Evolutionary conservation across 1,140 invertebrate species (phyloP).

Genomic region (Papilio helenus): DNA sequence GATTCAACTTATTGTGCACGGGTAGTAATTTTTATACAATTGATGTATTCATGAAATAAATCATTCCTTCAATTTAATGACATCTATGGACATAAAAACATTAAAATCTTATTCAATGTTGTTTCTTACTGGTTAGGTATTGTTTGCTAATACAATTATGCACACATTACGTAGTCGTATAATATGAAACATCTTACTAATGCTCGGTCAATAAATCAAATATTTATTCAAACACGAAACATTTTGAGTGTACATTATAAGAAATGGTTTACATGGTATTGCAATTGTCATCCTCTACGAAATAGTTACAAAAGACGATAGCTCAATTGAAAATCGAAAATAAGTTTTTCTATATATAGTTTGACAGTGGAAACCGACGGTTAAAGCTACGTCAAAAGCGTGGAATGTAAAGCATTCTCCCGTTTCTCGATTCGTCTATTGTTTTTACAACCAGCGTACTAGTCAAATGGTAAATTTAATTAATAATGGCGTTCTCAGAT

Average conservation of each 20-base stretch:
- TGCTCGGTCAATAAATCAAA: background rate
- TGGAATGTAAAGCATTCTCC: background rate
- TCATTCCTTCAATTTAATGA: background rate
- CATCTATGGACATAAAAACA: background rate
- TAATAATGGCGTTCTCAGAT: background rate
- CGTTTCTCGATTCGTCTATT: no score
- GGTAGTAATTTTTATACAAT: background rate
- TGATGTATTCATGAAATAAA: background rate
- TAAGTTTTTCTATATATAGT: background rate
- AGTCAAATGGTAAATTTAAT: background rate
- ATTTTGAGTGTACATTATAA: background rate
- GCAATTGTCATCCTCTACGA: background rate
- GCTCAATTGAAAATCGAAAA: background rate
- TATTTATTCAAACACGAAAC: background rate
- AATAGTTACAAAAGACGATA: background rate
- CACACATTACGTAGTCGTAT: background rate
- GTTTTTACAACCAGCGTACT: no score
- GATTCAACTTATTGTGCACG: background rate
- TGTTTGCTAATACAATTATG: conserved; percentile 10
- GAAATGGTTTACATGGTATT: background rate
- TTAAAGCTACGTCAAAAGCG: background rate
- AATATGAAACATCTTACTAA: conserved; percentile 7
- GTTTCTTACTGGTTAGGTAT: background rate
- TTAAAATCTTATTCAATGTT: background rate
- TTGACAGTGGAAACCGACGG: background rate